These are phyloP conservation scores for Athene noctua DNA, from an alignment of 2,113 vertebrate genomes.

Conservation along the genomic window DNA sequence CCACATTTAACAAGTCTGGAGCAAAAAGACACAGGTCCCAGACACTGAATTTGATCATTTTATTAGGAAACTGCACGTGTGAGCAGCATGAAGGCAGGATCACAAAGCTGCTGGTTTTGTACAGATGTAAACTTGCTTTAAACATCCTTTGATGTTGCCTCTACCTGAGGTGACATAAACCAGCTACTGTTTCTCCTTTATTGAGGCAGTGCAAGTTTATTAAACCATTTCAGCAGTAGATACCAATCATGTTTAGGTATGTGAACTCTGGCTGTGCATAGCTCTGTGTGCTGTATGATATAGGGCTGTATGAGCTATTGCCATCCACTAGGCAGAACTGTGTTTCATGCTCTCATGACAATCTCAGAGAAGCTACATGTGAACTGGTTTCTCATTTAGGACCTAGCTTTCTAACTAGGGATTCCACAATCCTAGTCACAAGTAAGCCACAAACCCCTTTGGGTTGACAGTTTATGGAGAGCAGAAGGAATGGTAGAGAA, in stretches of 20 bases:
- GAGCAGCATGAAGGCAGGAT: neutral
- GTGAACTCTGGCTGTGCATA: neutral
- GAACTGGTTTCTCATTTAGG: neutral
- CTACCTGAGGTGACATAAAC: neutral
- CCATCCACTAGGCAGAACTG: neutral
- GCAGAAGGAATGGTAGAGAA: neutral
- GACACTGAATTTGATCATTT: neutral
- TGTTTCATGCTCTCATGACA: neutral
- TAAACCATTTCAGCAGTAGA: neutral
- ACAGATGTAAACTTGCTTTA: neutral
- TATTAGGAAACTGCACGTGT: neutral
- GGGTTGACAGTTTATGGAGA: neutral
- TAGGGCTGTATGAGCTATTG: neutral
- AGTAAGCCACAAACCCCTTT: neutral
- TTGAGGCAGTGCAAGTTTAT: neutral
- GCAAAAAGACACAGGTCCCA: neutral
- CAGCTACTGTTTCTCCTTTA: neutral
- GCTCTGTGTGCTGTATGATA: accelerated
- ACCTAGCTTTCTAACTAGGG: neutral
- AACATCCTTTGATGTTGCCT: neutral
- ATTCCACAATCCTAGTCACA: neutral
- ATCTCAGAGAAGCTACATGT: neutral
- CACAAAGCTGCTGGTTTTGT: neutral
- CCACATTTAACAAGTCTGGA: neutral
- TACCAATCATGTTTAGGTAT: neutral